These are phyloP conservation scores for Ceyx cyanopectus DNA, from an alignment of 2,113 vertebrate species.

Conservation along the genomic window DNA sequence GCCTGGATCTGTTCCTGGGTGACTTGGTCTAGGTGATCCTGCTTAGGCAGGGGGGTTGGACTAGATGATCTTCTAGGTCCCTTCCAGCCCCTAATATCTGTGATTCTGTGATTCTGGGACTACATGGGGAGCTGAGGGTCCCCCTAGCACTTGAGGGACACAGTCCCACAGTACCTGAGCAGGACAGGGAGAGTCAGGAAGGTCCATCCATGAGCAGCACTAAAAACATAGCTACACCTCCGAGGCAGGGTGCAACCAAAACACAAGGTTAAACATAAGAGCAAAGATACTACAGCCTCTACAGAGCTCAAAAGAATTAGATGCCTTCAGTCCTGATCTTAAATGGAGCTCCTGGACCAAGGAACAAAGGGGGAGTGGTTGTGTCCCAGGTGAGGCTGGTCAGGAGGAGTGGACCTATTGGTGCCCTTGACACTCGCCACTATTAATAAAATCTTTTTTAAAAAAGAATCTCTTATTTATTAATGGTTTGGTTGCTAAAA, in stretches of 20 bases:
- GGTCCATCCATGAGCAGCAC: neutral
- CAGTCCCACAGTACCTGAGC: neutral
- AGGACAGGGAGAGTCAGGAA: neutral
- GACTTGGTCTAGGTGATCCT: no score
- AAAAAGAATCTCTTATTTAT: neutral
- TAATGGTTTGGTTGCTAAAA: neutral
- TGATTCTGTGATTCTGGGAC: no score
- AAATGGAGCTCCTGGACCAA: neutral
- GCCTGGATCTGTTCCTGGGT: no score
- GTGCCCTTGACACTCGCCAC: neutral
- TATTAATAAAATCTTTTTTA: neutral
- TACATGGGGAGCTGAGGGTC: accelerated
- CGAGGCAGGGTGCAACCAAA: accelerated
- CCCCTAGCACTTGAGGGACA: accelerated
- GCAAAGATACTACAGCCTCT: accelerated
- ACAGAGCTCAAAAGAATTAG: accelerated
- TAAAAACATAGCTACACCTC: accelerated
- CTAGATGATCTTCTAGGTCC: no score
- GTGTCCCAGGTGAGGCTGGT: neutral
- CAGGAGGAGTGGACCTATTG: neutral
- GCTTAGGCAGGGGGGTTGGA: no score
- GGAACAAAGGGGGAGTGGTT: neutral
- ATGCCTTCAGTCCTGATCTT: neutral
- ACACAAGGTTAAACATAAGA: accelerated
- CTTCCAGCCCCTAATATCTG: no score